Conservation (phyloP, 2,888 invertebrate species). For the Volucella inflata region DNA sequence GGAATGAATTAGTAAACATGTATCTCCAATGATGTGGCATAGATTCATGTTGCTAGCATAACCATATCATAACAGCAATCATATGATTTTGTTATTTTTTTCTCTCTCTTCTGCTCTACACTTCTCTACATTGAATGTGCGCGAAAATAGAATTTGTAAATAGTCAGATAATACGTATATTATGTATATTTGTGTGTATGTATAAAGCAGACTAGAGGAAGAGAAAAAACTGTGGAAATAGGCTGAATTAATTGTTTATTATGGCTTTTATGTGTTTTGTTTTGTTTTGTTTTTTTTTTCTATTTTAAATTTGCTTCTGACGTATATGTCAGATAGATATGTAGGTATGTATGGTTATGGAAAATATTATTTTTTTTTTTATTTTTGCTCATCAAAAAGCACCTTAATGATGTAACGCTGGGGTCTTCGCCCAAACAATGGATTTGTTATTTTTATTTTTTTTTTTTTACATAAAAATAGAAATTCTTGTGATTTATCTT, state of each 20-base stretch:
- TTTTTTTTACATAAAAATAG: background rate
- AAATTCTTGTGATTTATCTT: background rate
- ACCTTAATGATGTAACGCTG: slow-evolving; percentile 8
- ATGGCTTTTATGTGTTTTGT: slow-evolving; percentile 27
- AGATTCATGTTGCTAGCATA: slow-evolving; percentile 59
- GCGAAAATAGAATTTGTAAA: slow-evolving; percentile 21
- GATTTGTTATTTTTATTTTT: no score
- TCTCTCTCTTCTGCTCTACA: background rate
- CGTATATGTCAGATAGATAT: no score
- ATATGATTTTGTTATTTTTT: slow-evolving; percentile 43
- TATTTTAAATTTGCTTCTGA: background rate
- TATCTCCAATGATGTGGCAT: slow-evolving; percentile 19
- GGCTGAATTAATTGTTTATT: slow-evolving; percentile 59
- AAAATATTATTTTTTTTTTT: slow-evolving; percentile 5
- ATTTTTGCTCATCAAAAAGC: background rate
- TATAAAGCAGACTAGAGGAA: background rate
- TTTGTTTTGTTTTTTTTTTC: background rate
- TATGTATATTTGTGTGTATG: slow-evolving; percentile 1
- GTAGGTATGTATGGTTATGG: no score
- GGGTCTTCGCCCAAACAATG: background rate
- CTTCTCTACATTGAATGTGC: background rate
- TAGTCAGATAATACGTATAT: background rate
- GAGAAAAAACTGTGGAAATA: slow-evolving; percentile 32
- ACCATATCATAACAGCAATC: slow-evolving; percentile 21
- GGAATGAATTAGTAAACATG: slow-evolving; percentile 27